These are phyloP conservation scores for Xenopus tropicalis DNA, from an alignment of 2,113 vertebrate species.

Conservation along the genomic window UCB_Xtro_10.0 CM004445.2:141216001-141216500, in stretches of 20 bases:
- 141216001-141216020: neutral
- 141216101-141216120: conserved; percentile 29
- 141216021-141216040: neutral
- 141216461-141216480: too few relatives aligned
- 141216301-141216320: too few relatives aligned
- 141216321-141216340: too few relatives aligned
- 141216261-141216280: too few relatives aligned
- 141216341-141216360: neutral
- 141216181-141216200: too few relatives aligned
- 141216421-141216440: neutral
- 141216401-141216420: neutral
- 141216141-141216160: conserved; percentile 1
- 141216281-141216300: too few relatives aligned
- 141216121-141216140: conserved; percentile 35
- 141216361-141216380: neutral
- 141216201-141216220: too few relatives aligned
- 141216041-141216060: neutral
- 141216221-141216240: too few relatives aligned
- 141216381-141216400: neutral
- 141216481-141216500: neutral
- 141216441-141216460: neutral
- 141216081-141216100: neutral
- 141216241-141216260: too few relatives aligned
- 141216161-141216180: too few relatives aligned
- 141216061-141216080: too few relatives aligned